A percentile compares a stretch with the other conserved stretches of the same genome.
phyloP scores from a whole-genome alignment of 2,113 vertebrate genomes.

The Elgaria multicarinata region DNA sequence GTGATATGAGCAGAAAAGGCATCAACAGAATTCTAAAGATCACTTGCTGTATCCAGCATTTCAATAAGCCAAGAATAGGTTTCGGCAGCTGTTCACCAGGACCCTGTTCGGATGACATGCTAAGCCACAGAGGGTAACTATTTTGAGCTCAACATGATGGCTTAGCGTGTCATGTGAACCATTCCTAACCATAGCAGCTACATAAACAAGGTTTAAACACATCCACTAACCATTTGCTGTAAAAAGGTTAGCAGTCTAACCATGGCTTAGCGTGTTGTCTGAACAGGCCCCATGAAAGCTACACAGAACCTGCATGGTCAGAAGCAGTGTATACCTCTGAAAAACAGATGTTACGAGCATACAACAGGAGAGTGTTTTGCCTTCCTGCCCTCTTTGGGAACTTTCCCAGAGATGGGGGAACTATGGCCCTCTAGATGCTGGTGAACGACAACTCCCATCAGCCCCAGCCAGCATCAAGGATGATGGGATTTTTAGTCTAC shows the following conservation, averaged over 20 bases:
- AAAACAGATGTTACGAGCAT: neutral
- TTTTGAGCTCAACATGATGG: no score
- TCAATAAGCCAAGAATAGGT: neutral
- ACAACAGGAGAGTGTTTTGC: neutral
- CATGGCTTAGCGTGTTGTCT: no score
- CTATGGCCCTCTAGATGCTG: neutral
- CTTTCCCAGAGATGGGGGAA: neutral
- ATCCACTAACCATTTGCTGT: no score
- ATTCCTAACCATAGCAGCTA: no score
- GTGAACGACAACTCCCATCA: neutral
- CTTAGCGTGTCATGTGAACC: no score
- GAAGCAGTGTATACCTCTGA: neutral
- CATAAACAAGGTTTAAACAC: no score
- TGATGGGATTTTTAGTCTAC: neutral
- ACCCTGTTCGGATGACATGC: no score
- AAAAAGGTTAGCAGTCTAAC: no score
- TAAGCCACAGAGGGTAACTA: no score
- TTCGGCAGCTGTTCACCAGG: neutral
- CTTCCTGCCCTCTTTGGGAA: neutral
- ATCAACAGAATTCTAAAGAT: accelerated
- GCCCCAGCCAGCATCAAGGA: neutral
- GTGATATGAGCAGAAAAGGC: neutral
- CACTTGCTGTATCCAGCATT: neutral
- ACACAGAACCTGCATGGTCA: neutral
- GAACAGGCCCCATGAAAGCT: no score